Evolutionary conservation across 2,888 invertebrate species (phyloP).

Genomic region (Cotesia congregata): DNA sequence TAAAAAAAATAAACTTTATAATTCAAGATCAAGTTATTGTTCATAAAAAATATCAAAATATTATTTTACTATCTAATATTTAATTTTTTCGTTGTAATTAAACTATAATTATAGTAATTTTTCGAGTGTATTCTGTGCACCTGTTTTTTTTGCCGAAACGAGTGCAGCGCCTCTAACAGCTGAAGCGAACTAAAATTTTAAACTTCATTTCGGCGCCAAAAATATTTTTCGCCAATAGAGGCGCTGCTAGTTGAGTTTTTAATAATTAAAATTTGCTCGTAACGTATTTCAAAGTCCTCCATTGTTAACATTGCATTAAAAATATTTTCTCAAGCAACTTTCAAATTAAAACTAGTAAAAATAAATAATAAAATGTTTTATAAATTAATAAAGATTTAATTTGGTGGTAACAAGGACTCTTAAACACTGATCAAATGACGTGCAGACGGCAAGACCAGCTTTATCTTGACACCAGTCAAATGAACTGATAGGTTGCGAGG

Average conservation of each 20-base stretch:
- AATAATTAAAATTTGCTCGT: too few species aligned
- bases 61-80: conserved; percentile 1
- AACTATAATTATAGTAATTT: too few species aligned
- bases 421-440: conserved; percentile 92
- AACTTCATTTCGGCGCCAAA: too few species aligned
- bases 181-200: too few species aligned
- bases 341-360: conserved; percentile 4
- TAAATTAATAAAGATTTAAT: conserved; percentile 78
- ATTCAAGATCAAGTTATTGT: not conserved
- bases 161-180: too few species aligned
- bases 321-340: not conserved
- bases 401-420: conserved; percentile 91
- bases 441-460: conserved; percentile 87
- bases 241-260: too few species aligned
- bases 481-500: conserved; percentile 89
- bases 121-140: too few species aligned
- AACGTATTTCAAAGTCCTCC: too few species aligned
- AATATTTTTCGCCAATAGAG: too few species aligned
- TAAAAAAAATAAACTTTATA: not conserved
- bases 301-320: too few species aligned
- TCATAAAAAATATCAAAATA: not conserved
- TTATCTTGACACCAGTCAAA: conserved; percentile 96
- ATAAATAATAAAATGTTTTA: conserved; percentile 7
- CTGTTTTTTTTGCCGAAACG: too few species aligned
- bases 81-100: not conserved